Base-by-base conservation (phyloP, 2,113 vertebrate species). In the Paracanthobrama guichenoti region DNA sequence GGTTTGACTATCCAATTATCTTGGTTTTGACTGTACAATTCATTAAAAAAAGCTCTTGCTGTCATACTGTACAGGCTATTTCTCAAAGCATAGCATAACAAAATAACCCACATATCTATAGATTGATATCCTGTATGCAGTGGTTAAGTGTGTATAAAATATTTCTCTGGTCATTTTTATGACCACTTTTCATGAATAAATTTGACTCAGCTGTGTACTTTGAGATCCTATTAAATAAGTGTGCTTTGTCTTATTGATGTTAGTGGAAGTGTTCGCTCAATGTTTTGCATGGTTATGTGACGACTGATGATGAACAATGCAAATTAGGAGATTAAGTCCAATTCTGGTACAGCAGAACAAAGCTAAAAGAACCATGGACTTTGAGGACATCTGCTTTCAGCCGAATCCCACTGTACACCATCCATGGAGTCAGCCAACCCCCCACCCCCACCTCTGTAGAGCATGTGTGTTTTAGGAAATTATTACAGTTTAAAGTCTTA, bases 141-240 rank as follows among this genome's bases (percentile, higher is more conserved):
- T 28, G 22, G 31, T 83, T 74, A 39, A 74, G 22, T 74, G 67
- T 72, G 20, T 77, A 22, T 42, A 67, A 22, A 1, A 44, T 50
- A 42, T n/a, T 79, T 28, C 31, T 60, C 7, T 67, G 46, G 72
- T 26, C 12, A 4, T 67, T 11, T 67, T 24, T 77, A 62, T 55
- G 22, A 42, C 2, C n/a, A 28, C 50, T 77, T 67, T 44, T 57
- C 73, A 57, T 69, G 12, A 78, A 78, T 84, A 78, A 78, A 84
- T 66, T 44, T 44, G 28, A 28, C 57, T 72, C 22, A 0, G 20
- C 12, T 66, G 16, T 73, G 4, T 39, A 64, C 28, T 55, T 35
- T 78, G 60, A 39, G 50, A 78, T 26, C 28, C 22, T 11, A 1
- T 42, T 53, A 46, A 42, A 59, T 12, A 77, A 79, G 24, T 62